These are phyloP conservation scores for Tiliacea aurago DNA, from an alignment of 2,888 invertebrate genomes.

Conservation along the genomic window DNA sequence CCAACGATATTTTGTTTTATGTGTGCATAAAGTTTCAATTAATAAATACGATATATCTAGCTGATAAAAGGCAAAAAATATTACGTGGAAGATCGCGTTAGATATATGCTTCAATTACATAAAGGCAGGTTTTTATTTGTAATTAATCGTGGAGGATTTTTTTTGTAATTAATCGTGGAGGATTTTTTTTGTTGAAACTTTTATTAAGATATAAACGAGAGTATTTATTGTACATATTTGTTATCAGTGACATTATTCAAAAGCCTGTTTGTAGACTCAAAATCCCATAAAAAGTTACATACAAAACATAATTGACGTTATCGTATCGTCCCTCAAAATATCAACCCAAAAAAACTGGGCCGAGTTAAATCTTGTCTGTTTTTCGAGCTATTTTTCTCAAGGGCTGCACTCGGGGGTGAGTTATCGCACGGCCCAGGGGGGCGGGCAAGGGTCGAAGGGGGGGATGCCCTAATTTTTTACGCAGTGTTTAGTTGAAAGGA, in stretches of 20 bases:
- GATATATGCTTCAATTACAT: not conserved
- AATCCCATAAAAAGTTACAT: not conserved
- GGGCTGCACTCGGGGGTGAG: constrained; percentile 76
- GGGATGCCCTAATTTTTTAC: constrained; percentile 87
- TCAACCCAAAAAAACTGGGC: constrained; percentile 71
- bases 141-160: not conserved
- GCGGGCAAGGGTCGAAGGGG: constrained; percentile 56
- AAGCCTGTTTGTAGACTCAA: not conserved
- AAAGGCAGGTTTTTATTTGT: not conserved
- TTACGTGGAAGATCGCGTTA: not conserved
- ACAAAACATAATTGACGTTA: constrained; percentile 39
- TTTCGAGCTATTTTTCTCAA: constrained; percentile 90
- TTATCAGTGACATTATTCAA: not conserved
- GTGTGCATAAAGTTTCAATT: too few species aligned
- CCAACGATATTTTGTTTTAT: too few species aligned
- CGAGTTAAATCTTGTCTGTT: constrained; percentile 87
- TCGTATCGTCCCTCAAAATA: constrained; percentile 66
- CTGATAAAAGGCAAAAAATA: not conserved
- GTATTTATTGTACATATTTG: not conserved
- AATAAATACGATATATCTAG: not conserved
- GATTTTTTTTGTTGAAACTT: too few species aligned
- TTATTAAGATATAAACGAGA: too few species aligned
- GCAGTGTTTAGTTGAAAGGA: constrained; percentile 84
- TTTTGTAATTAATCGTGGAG: too few species aligned
- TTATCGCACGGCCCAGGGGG: constrained; percentile 59